Evolutionary conservation across 2,797 vertebrate species (phyloP).

Genomic region (Spheniscus humboldti): DNA sequence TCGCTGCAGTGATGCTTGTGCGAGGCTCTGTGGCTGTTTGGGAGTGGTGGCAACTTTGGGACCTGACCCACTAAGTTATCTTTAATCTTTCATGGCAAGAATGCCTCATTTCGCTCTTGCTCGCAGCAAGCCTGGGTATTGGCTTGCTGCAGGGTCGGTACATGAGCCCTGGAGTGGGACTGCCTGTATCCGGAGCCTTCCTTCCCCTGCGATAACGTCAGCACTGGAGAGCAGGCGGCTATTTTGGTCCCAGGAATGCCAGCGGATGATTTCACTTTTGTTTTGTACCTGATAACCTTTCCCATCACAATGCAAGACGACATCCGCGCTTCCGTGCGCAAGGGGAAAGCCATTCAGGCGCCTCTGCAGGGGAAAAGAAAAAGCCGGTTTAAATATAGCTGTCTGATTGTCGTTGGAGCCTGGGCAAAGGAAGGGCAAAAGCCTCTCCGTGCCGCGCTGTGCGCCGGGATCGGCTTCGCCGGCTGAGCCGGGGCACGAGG

Average conservation of each 20-base stretch:
- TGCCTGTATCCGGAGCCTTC: constrained; percentile 18
- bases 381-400: constrained; percentile 55
- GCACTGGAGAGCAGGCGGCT: background rate
- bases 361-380: constrained; percentile 12
- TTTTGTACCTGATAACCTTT: constrained; percentile 63
- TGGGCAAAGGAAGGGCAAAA: constrained; percentile 40
- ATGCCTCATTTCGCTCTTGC: background rate
- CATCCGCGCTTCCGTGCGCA: background rate
- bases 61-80: background rate
- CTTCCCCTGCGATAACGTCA: constrained; percentile 48
- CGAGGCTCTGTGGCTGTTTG: background rate
- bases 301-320: constrained; percentile 62
- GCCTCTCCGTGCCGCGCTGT: background rate
- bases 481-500: background rate
- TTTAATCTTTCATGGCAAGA: background rate
- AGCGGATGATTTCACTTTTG: constrained; percentile 68
- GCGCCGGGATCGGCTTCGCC: background rate
- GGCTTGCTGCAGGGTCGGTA: background rate
- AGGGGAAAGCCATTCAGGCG: constrained; percentile 43
- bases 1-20: accelerated
- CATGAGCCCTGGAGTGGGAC: background rate
- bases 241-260: constrained; percentile 60
- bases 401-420: constrained; percentile 2
- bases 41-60: background rate
- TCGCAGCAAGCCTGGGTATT: background rate